A percentile compares a stretch with the other conserved stretches of the same genome.
These are phyloP conservation scores for Xylota sylvarum DNA, from an alignment of 2,888 invertebrate genomes.

Conservation along the genomic window DNA sequence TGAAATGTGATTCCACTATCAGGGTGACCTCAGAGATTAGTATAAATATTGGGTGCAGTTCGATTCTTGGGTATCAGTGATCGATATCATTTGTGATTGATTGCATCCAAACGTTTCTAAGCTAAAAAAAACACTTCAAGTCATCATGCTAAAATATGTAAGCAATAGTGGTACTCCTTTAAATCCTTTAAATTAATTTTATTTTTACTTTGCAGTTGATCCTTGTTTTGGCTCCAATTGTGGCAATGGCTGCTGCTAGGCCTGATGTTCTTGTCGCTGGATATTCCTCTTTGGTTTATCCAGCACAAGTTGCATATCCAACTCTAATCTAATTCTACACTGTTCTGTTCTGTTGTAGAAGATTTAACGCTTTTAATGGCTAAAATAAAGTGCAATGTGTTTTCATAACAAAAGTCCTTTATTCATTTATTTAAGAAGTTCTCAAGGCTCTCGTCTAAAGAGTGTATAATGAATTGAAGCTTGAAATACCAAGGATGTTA, in stretches of 20 bases:
- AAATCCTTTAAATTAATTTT: no score
- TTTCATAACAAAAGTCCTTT: background rate
- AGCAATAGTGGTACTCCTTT: no score
- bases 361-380: background rate
- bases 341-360: no score
- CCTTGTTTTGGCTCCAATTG: constrained; percentile 5
- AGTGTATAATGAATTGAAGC: no score
- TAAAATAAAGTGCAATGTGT: constrained; percentile 23
- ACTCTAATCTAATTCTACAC: background rate
- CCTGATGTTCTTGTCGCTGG: constrained; percentile 5
- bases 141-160: constrained; percentile 8
- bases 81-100: constrained; percentile 28
- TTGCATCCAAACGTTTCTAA: constrained; percentile 14
- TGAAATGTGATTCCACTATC: background rate
- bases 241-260: constrained; percentile 8
- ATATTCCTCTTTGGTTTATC: background rate
- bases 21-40: no score
- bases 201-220: background rate
- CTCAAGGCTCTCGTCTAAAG: no score
- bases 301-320: background rate
- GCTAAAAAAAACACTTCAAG: no score
- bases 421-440: no score
- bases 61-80: constrained; percentile 20
- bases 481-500: no score
- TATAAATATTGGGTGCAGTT: constrained; percentile 36